A percentile compares a stretch with the other conserved stretches of the same genome.
These are phyloP conservation scores for Rhinophrynus dorsalis DNA, from an alignment of 2,797 vertebrate species.

Conservation along the genomic window DNA sequence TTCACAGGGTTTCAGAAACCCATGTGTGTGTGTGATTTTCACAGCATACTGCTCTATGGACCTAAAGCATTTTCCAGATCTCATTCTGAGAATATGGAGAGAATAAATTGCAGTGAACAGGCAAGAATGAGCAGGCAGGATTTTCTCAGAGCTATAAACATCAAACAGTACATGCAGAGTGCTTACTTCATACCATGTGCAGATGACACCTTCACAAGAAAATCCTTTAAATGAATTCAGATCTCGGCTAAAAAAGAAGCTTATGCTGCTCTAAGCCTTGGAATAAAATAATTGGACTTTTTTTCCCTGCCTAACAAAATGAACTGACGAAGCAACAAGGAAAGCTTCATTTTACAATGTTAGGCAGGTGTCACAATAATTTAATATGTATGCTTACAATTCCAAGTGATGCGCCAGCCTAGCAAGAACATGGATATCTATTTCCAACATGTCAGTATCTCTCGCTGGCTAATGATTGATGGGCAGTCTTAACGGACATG, in stretches of 20 bases:
- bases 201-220: not conserved
- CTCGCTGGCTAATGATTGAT: conserved; percentile 23
- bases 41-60: too few species aligned
- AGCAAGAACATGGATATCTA: not conserved
- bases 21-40: too few species aligned
- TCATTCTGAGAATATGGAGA: not conserved
- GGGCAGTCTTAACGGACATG: not conserved
- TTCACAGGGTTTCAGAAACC: too few species aligned
- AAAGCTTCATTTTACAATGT: not conserved
- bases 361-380: conserved; percentile 25
- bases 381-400: not conserved
- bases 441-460: conserved; percentile 7
- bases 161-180: not conserved
- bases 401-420: not conserved
- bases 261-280: not conserved
- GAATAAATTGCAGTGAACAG: not conserved
- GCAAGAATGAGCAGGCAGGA: not conserved
- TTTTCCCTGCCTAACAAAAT: not conserved
- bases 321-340: not conserved
- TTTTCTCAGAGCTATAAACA: not conserved
- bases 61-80: not conserved
- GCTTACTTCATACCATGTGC: not conserved
- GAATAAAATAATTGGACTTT: conserved; percentile 13
- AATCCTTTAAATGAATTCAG: conserved; percentile 3
- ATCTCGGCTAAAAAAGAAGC: not conserved